Conservation (phyloP, 1,140 invertebrate genomes). For the Pseudomyrmex gracilis region DNA sequence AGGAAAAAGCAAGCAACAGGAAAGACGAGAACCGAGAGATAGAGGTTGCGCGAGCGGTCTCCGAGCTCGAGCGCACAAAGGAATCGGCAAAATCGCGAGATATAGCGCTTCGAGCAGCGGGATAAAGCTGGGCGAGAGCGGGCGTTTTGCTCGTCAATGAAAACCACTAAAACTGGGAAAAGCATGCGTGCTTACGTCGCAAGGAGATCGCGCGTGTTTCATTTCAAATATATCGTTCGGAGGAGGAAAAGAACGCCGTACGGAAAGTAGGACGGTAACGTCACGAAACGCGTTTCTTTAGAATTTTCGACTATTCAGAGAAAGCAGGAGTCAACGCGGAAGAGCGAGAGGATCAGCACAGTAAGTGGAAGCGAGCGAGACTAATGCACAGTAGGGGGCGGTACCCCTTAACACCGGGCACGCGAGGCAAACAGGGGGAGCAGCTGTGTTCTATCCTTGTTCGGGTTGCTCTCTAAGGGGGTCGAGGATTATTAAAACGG, state of each 20-base stretch:
- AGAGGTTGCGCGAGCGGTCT: neutral
- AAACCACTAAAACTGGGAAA: neutral
- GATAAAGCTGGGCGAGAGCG: no score
- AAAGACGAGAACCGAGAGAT: neutral
- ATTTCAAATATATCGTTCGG: no score
- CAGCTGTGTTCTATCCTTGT: conserved; percentile 76
- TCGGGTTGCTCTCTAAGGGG: conserved; percentile 76
- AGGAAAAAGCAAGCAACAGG: neutral
- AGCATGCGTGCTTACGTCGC: conserved; percentile 45
- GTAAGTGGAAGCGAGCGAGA: conserved; percentile 58
- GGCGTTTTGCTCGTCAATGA: conserved; percentile 5
- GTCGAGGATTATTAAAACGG: conserved; percentile 82
- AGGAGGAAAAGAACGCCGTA: neutral
- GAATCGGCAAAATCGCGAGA: conserved; percentile 53
- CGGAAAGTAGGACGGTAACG: neutral
- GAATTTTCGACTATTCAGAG: conserved; percentile 39
- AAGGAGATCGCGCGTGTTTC: no score
- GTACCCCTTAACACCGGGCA: conserved; percentile 79
- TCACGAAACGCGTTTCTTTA: neutral
- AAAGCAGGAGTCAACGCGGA: conserved; percentile 34
- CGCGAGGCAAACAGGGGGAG: conserved; percentile 80
- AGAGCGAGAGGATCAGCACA: conserved; percentile 43
- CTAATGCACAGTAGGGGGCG: conserved; percentile 79
- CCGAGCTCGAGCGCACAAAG: conserved; percentile 49
- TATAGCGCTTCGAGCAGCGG: conserved; percentile 14